These are phyloP conservation scores for Dicroscelio sp. DNA, from an alignment of 2,888 invertebrate species.

Conservation along the genomic window DNA sequence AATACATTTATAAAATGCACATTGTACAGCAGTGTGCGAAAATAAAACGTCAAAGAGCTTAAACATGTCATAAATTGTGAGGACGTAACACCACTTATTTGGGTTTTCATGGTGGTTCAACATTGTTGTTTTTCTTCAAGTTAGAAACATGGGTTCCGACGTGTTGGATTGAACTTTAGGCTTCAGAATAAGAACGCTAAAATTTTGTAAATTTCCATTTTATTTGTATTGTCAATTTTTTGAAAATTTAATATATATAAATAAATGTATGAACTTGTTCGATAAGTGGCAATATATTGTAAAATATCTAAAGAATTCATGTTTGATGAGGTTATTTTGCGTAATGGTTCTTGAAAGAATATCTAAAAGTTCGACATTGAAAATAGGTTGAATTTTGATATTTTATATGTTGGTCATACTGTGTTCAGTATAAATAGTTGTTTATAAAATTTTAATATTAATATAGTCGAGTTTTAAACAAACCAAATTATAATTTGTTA, in stretches of 20 bases:
- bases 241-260: neutral
- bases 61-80: slow-evolving; percentile 59
- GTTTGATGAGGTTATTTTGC: neutral
- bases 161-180: neutral
- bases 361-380: neutral
- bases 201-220: neutral
- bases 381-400: too few relatives aligned
- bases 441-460: too few relatives aligned
- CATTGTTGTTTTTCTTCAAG: slow-evolving; percentile 22
- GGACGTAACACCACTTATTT: slow-evolving; percentile 69
- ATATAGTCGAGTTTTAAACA: too few relatives aligned
- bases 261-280: neutral
- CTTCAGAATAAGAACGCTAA: neutral
- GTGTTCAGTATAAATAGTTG: too few relatives aligned
- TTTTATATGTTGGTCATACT: too few relatives aligned
- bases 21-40: slow-evolving; percentile 42
- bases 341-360: neutral
- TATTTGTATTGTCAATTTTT: neutral
- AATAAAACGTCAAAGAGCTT: slow-evolving; percentile 62
- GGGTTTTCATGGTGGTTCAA: neutral
- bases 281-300: slow-evolving; percentile 17
- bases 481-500: too few relatives aligned
- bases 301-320: neutral
- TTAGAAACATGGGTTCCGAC: slow-evolving; percentile 11
- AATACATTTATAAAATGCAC: slow-evolving; percentile 65